phyloP scores from a whole-genome alignment of 2,888 invertebrate species.

The Scaptomyza caliginosa region DNA sequence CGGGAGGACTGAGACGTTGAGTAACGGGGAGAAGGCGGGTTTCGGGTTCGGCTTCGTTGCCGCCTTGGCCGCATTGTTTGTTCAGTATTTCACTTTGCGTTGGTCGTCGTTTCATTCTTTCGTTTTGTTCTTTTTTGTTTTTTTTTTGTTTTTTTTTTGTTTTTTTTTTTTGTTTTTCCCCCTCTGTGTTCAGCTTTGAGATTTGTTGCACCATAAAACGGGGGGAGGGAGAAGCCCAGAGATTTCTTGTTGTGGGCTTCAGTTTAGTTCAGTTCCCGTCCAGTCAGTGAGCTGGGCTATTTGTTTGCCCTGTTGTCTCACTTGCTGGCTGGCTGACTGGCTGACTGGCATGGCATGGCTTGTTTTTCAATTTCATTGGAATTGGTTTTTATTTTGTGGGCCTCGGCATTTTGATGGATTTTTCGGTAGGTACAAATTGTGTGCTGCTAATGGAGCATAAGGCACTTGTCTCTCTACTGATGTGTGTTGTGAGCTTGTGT shows the following conservation, averaged over 20 bases:
- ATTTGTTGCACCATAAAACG: conserved; percentile 72
- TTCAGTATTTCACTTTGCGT: conserved; percentile 73
- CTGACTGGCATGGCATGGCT: conserved; percentile 61
- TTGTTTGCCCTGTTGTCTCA: conserved; percentile 29
- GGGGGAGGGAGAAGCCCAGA: conserved; percentile 46
- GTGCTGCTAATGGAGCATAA: conserved; percentile 66
- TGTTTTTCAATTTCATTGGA: conserved; percentile 68
- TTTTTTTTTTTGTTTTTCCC: conserved; percentile 29
- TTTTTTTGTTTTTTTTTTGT: conserved; percentile 34
- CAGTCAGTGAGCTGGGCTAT: conserved; percentile 43
- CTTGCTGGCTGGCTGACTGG: not conserved
- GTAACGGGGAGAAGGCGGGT: not conserved
- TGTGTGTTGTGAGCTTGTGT: conserved; percentile 24
- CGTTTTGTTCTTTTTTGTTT: conserved; percentile 16
- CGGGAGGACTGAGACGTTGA: too few species aligned
- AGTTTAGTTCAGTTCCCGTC: conserved; percentile 4
- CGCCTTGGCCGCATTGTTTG: conserved; percentile 68
- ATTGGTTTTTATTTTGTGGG: conserved; percentile 73
- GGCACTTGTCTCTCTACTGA: conserved; percentile 41
- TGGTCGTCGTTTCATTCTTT: conserved; percentile 54
- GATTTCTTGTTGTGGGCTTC: conserved; percentile 50
- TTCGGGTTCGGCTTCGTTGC: conserved; percentile 19
- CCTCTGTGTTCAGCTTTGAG: conserved; percentile 45
- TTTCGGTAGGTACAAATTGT: conserved; percentile 74
- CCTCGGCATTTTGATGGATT: conserved; percentile 64